A percentile compares a stretch with the other conserved stretches of the same genome.
Evolutionary conservation across 2,797 vertebrate genomes (phyloP).

Genomic region (Strix occidentalis): DNA sequence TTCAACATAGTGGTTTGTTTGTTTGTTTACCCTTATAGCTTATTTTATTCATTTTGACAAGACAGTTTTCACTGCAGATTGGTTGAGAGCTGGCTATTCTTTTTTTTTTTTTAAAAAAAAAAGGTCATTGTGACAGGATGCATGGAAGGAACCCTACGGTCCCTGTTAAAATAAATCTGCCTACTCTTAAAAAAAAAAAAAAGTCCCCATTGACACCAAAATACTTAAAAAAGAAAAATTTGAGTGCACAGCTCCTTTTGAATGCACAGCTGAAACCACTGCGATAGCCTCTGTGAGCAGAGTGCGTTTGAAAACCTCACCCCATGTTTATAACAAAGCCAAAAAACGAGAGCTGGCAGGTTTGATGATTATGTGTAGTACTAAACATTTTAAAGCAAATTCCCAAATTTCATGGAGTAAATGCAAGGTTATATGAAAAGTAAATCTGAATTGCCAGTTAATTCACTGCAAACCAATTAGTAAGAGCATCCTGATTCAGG

Average conservation of each 20-base stretch:
- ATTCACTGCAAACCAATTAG: not conserved
- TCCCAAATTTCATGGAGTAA: not conserved
- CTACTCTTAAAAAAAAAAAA: not conserved
- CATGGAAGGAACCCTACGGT: not conserved
- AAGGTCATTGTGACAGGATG: not conserved
- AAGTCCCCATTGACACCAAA: not conserved
- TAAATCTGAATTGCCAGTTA: constrained; percentile 34
- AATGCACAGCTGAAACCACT: constrained; percentile 57
- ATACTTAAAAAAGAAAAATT: not conserved
- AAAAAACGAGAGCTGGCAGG: not conserved
- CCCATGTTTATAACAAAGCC: constrained; percentile 37
- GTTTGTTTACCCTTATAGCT: not conserved
- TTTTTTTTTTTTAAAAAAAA: not conserved
- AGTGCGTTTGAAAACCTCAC: constrained; percentile 47
- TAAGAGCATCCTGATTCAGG: not conserved
- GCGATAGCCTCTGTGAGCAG: constrained; percentile 44
- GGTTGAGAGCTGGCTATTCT: not conserved
- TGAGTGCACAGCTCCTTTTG: constrained; percentile 8
- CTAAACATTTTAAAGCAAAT: constrained; percentile 24
- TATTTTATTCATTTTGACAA: constrained; percentile 29
- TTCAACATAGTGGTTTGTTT: not conserved
- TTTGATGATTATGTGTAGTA: constrained; percentile 21
- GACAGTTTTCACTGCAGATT: constrained; percentile 6
- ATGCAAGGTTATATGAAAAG: not conserved
- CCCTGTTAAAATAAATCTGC: not conserved